Evolutionary conservation across 2,888 invertebrate genomes (phyloP).

Genomic region (Exephanes ischioxanthus): DNA sequence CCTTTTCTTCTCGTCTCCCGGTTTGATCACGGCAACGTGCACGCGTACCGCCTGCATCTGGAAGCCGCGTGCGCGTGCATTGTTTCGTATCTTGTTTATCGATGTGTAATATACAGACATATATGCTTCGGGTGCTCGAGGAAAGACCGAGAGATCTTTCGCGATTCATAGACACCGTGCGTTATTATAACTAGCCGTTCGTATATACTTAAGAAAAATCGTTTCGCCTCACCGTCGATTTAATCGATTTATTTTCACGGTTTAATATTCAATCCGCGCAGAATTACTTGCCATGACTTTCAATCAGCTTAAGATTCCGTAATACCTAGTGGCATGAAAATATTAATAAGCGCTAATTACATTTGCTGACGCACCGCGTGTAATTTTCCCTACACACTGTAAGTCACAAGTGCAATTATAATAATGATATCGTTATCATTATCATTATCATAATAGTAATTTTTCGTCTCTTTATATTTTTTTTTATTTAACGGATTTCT

Average conservation of each 20-base stretch:
- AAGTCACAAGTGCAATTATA: background rate
- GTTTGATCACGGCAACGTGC: constrained; percentile 4
- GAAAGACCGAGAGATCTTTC: constrained; percentile 27
- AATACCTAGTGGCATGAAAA: constrained; percentile 25
- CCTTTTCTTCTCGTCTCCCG: constrained; percentile 3
- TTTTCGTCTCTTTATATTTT: background rate
- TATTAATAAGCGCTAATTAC: constrained; percentile 36
- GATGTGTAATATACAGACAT: constrained; percentile 6
- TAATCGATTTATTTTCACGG: constrained; percentile 40
- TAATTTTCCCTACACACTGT: constrained; percentile 3
- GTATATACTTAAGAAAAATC: constrained; percentile 20
- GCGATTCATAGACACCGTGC: constrained; percentile 9
- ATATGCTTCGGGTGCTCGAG: background rate
- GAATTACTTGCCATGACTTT: constrained; percentile 19
- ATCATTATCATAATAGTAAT: background rate
- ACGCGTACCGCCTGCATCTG: constrained; percentile 42
- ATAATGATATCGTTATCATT: background rate
- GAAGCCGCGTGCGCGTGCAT: constrained; percentile 28
- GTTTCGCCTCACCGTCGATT: constrained; percentile 31
- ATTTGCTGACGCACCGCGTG: background rate
- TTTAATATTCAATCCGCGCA: constrained; percentile 33
- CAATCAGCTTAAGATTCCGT: constrained; percentile 27
- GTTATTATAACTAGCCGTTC: background rate
- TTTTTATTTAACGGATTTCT: no score
- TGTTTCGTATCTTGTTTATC: constrained; percentile 24